Evolutionary conservation across 2,797 vertebrate species (phyloP).

Genomic region (Sebastes minor): DNA sequence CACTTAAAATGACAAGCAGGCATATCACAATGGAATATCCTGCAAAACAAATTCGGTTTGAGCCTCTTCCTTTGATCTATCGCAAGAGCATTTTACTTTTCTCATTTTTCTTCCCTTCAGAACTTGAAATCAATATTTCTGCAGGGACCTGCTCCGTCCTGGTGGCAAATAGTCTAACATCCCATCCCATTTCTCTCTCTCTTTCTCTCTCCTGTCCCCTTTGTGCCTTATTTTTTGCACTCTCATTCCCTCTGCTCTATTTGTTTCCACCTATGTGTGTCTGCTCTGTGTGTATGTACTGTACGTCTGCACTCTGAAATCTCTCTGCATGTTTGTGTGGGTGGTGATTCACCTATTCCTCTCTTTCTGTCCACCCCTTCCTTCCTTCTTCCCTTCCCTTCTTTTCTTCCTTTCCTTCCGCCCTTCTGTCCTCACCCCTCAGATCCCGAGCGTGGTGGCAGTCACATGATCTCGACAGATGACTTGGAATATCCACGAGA

Average conservation of each 20-base stretch:
- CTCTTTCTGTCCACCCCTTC: conserved; percentile 31
- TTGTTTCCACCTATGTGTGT: conserved; percentile 72
- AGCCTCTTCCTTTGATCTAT: conserved; percentile 68
- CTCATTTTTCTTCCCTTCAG: conserved; percentile 63
- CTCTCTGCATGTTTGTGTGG: conserved; percentile 56
- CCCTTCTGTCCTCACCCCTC: conserved; percentile 18
- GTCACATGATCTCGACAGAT: conserved; percentile 98
- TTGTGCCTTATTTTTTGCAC: conserved; percentile 43
- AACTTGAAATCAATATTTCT: conserved; percentile 79
- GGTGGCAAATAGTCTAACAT: conserved; percentile 80
- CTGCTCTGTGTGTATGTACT: conserved; percentile 42
- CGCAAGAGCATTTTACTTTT: conserved; percentile 64
- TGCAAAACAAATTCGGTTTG: conserved; percentile 54
- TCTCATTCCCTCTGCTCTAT: conserved; percentile 52
- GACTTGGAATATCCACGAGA: conserved; percentile 97
- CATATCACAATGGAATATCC: conserved; percentile 61
- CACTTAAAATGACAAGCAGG: conserved; percentile 59
- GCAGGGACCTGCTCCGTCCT: conserved; percentile 63
- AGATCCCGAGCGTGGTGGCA: conserved; percentile 93
- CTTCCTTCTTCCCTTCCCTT: neutral
- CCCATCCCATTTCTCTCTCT: conserved; percentile 62
- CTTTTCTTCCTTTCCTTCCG: conserved; percentile 2
- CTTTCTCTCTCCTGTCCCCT: conserved; percentile 19
- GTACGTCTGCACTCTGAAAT: conserved; percentile 53
- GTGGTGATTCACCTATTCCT: conserved; percentile 50